Evolutionary conservation across 1,140 invertebrate genomes (phyloP).

Genomic region (Meloidogyne hapla): DNA sequence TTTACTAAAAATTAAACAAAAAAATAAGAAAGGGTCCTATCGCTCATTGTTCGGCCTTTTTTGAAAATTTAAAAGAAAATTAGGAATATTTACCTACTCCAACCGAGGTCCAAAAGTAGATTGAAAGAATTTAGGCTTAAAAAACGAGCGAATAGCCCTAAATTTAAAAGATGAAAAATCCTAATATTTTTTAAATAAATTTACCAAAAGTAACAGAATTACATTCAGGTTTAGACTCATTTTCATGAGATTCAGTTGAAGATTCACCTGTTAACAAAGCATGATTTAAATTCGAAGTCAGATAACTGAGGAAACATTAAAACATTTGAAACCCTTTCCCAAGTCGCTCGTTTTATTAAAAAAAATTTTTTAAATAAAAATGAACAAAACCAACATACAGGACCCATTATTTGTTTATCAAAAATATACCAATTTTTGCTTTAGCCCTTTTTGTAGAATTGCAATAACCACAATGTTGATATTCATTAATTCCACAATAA

Average conservation of each 20-base stretch:
- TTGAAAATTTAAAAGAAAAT: not conserved
- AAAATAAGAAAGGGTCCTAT: not conserved
- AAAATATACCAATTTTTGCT: slow-evolving; percentile 21
- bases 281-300: no score
- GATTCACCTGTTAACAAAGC: not conserved
- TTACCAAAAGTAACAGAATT: slow-evolving; percentile 24
- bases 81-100: slow-evolving; percentile 49
- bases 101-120: slow-evolving; percentile 52
- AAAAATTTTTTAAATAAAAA: no score
- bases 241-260: not conserved
- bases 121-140: slow-evolving; percentile 39
- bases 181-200: slow-evolving; percentile 3
- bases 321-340: no score
- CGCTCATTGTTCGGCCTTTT: slow-evolving; percentile 27
- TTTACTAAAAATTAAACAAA: slow-evolving; percentile 1
- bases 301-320: no score
- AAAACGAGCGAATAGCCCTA: slow-evolving; percentile 51
- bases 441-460: slow-evolving; percentile 28
- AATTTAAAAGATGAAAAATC: slow-evolving; percentile 13
- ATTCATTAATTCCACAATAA: slow-evolving; percentile 30
- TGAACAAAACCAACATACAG: no score
- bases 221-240: not conserved
- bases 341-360: not conserved
- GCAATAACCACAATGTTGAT: slow-evolving; percentile 31
- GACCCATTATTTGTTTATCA: slow-evolving; percentile 1